Percentiles rank a stretch among this genome's conserved stretches.
Evolutionary conservation across 2,888 invertebrate species (phyloP).

Genomic region (Apamea sordens): DNA sequence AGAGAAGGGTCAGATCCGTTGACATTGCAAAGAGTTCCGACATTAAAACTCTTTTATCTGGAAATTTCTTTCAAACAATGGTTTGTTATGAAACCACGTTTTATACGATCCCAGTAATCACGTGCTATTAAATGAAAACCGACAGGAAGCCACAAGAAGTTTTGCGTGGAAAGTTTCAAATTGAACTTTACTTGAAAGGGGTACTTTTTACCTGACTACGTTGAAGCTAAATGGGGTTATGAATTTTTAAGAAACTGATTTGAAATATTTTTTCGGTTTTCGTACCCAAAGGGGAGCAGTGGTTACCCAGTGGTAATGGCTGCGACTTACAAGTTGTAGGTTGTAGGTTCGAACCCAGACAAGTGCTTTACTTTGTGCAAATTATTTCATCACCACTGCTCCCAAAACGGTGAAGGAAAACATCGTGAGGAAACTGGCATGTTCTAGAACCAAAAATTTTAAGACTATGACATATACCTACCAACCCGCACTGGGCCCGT

Average conservation of each 20-base stretch:
- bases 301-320: no score
- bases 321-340: no score
- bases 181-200: background rate
- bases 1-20: slow-evolving; percentile 30
- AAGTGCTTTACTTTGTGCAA: no score
- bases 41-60: slow-evolving; percentile 1
- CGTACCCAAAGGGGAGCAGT: background rate
- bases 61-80: background rate
- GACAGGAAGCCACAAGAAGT: background rate
- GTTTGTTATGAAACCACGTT: background rate
- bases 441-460: no score
- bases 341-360: no score
- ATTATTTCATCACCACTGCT: no score
- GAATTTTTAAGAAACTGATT: background rate
- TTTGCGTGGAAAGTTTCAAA: background rate
- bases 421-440: no score
- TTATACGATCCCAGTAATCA: background rate
- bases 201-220: background rate
- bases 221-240: background rate
- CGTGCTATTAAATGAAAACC: background rate
- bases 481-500: no score
- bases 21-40: slow-evolving; percentile 6
- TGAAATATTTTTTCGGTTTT: background rate
- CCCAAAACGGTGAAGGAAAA: no score
- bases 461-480: no score